phyloP scores from a whole-genome alignment of 2,797 vertebrate species.

The Eremophila alpestris region DNA sequence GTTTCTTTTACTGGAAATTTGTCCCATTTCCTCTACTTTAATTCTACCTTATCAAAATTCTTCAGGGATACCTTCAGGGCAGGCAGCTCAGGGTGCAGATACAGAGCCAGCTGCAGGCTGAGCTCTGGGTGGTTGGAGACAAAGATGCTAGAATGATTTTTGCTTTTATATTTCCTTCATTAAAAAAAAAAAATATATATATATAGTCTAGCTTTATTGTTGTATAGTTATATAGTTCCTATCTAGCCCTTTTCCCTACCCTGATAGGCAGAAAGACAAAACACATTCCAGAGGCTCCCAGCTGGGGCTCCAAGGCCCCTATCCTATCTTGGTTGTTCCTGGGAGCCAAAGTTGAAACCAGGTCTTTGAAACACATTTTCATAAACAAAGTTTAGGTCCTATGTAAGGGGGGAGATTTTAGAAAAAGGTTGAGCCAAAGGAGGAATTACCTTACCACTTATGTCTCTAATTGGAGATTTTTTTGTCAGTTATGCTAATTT shows the following conservation, averaged over 20 bases:
- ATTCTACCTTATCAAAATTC: neutral
- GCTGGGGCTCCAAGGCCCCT: neutral
- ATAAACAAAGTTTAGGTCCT: neutral
- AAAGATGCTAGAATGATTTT: neutral
- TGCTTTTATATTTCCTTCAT: neutral
- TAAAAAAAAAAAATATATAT: neutral
- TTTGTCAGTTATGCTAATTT: neutral
- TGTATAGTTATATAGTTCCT: neutral
- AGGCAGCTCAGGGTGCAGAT: neutral
- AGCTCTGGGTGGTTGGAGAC: neutral
- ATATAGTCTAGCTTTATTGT: neutral
- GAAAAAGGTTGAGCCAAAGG: accelerated
- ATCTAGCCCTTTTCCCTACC: neutral
- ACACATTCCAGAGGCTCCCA: neutral
- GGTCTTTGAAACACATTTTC: neutral
- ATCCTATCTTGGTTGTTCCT: neutral
- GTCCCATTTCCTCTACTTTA: neutral
- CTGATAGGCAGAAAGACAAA: neutral
- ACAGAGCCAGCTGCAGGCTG: neutral
- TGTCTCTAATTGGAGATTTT: no score
- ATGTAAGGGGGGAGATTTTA: neutral
- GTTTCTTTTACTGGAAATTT: neutral
- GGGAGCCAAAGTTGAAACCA: neutral
- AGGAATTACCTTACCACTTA: neutral
- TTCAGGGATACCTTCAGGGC: neutral